Conservation (phyloP, 2,888 invertebrate genomes). For the Ophion obscuratus region DNA sequence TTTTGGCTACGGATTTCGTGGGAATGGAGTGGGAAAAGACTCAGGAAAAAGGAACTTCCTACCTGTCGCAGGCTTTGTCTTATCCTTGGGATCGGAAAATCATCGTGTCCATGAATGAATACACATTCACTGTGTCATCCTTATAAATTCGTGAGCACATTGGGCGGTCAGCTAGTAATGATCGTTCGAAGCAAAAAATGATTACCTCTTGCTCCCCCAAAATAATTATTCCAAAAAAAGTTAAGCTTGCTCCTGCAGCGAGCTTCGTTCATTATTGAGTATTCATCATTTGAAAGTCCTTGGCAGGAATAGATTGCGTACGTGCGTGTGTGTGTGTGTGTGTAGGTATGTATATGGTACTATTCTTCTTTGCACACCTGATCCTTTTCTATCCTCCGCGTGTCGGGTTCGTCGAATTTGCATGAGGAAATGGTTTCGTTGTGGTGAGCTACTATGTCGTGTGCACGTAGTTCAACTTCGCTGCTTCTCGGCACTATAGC, state of each 20-base stretch:
- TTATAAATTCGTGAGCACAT: constrained; percentile 45
- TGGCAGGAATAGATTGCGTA: neutral
- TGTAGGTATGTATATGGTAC: neutral
- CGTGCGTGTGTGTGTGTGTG: too few relatives aligned
- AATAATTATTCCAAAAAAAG: neutral
- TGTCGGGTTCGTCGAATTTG: constrained; percentile 65
- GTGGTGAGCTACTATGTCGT: constrained; percentile 44
- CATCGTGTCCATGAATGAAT: constrained; percentile 10
- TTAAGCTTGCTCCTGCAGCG: neutral
- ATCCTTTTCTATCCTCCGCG: constrained; percentile 47
- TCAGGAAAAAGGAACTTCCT: neutral
- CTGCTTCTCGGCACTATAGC: constrained; percentile 44
- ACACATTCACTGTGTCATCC: constrained; percentile 26
- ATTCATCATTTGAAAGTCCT: neutral
- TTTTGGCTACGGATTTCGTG: constrained; percentile 18
- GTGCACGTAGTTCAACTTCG: constrained; percentile 41
- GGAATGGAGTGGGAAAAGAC: constrained; percentile 6
- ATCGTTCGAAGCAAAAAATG: neutral
- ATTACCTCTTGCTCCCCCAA: neutral
- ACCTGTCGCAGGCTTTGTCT: constrained; percentile 8
- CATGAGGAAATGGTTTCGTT: constrained; percentile 66
- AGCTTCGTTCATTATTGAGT: neutral
- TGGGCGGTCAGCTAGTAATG: neutral
- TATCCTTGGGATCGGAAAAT: constrained; percentile 25
- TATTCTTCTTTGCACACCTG: constrained; percentile 34